These are phyloP conservation scores for Eupeodes latifasciatus DNA, from an alignment of 2,888 invertebrate genomes.

Conservation along the genomic window DNA sequence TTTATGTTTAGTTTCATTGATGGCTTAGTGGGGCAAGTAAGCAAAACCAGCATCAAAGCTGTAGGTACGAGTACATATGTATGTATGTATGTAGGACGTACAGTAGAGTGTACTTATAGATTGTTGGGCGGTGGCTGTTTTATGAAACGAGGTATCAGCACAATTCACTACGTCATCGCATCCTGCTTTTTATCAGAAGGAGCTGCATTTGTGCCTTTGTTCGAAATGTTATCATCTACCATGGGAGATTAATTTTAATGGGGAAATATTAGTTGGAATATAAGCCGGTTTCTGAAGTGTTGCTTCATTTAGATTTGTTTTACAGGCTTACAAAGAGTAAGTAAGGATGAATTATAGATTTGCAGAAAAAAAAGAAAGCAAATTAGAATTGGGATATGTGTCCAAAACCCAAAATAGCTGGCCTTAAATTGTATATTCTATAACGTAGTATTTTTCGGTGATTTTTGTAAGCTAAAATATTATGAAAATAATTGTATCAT, in stretches of 20 bases:
- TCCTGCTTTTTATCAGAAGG: constrained; percentile 23
- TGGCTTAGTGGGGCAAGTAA: constrained; percentile 73
- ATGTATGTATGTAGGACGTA: neutral
- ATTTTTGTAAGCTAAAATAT: too few species aligned
- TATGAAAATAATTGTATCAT: too few species aligned
- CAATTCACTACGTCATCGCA: constrained; percentile 55
- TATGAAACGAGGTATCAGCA: neutral
- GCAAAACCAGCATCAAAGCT: constrained; percentile 42
- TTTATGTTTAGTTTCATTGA: constrained; percentile 69
- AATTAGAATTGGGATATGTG: neutral
- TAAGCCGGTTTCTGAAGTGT: constrained; percentile 30
- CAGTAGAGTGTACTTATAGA: neutral
- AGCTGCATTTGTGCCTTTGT: constrained; percentile 65
- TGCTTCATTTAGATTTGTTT: constrained; percentile 29
- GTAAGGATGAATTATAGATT: neutral
- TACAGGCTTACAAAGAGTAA: neutral
- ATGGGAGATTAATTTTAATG: constrained; percentile 72
- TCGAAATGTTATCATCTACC: constrained; percentile 60
- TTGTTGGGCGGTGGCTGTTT: constrained; percentile 9
- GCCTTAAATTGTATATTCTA: too few species aligned
- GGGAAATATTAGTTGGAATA: constrained; percentile 65
- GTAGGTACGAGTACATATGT: neutral
- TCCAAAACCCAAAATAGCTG: too few species aligned
- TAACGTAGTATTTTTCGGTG: too few species aligned
- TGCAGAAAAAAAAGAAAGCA: neutral